Conservation (phyloP, 1,140 invertebrate species). For the Pseudomyrmex gracilis region DNA sequence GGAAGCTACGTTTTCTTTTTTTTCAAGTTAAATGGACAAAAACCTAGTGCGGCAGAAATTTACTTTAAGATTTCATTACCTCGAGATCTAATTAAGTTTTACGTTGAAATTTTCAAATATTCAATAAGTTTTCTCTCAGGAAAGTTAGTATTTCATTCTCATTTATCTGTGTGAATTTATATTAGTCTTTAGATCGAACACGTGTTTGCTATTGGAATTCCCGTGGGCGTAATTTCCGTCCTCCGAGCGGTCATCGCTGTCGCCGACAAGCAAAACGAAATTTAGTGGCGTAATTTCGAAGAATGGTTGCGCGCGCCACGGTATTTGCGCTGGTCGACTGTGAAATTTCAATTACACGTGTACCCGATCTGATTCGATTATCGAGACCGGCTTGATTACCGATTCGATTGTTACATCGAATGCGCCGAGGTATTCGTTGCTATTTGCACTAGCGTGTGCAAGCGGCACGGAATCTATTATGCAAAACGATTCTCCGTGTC, state of each 20-base stretch:
- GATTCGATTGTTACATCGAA: slow-evolving; percentile 83
- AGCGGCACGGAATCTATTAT: slow-evolving; percentile 75
- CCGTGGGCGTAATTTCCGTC: slow-evolving; percentile 16
- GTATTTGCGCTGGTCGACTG: slow-evolving; percentile 78
- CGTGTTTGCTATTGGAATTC: slow-evolving; percentile 32
- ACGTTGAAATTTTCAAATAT: neutral
- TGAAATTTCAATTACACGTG: slow-evolving; percentile 81
- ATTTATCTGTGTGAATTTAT: slow-evolving; percentile 23
- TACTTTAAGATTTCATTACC: neutral
- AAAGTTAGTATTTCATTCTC: slow-evolving; percentile 19
- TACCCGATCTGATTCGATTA: slow-evolving; percentile 78
- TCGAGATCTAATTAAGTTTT: neutral
- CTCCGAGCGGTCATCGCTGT: slow-evolving; percentile 18
- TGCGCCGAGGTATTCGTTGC: slow-evolving; percentile 75
- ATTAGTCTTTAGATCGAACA: slow-evolving; percentile 50
- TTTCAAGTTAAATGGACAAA: neutral
- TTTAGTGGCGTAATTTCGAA: slow-evolving; percentile 67
- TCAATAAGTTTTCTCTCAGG: neutral
- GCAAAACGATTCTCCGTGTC: slow-evolving; percentile 59
- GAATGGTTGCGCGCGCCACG: slow-evolving; percentile 43
- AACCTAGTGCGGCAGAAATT: neutral
- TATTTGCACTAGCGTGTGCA: slow-evolving; percentile 70
- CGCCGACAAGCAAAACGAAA: slow-evolving; percentile 50
- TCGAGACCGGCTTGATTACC: slow-evolving; percentile 80
- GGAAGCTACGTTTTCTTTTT: neutral